A percentile compares a stretch with the other conserved stretches of the same genome.
These are phyloP conservation scores for Penaeus japonicus DNA, from an alignment of 1,140 invertebrate species.

Conservation along the genomic window DNA sequence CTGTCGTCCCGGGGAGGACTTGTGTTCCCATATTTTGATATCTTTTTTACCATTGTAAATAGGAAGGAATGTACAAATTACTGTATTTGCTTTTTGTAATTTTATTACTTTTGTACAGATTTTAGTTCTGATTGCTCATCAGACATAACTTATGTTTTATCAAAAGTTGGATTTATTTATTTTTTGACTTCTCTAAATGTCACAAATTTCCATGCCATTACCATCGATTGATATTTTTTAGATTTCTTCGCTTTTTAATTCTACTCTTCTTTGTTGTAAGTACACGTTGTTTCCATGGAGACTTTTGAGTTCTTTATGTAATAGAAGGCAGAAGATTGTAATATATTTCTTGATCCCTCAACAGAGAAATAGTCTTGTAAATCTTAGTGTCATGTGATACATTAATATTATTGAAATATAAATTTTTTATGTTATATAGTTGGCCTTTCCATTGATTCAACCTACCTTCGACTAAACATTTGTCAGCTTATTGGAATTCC, in stretches of 20 bases:
- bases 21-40: constrained; percentile 52
- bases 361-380: constrained; percentile 55
- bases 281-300: constrained; percentile 17
- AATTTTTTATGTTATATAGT: constrained; percentile 58
- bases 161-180: constrained; percentile 34
- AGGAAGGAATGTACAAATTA: constrained; percentile 56
- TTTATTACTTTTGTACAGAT: constrained; percentile 56
- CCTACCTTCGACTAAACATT: not conserved
- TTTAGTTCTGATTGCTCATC: constrained; percentile 29
- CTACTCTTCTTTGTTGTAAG: constrained; percentile 15
- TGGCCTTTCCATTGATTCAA: constrained; percentile 18
- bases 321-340: constrained; percentile 27
- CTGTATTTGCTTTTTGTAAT: constrained; percentile 55
- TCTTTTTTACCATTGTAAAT: constrained; percentile 57
- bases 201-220: constrained; percentile 36
- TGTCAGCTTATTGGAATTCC: not conserved
- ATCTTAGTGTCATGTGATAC: constrained; percentile 57
- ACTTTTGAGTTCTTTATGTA: not conserved
- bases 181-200: constrained; percentile 35
- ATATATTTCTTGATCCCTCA: constrained; percentile 36
- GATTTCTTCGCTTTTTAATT: constrained; percentile 31
- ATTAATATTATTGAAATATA: constrained; percentile 58
- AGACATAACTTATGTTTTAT: constrained; percentile 38
- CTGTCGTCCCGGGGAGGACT: constrained; percentile 13
- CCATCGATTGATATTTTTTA: constrained; percentile 16